phyloP scores from a whole-genome alignment of 2,888 invertebrate species.

The Bibio marci region DNA sequence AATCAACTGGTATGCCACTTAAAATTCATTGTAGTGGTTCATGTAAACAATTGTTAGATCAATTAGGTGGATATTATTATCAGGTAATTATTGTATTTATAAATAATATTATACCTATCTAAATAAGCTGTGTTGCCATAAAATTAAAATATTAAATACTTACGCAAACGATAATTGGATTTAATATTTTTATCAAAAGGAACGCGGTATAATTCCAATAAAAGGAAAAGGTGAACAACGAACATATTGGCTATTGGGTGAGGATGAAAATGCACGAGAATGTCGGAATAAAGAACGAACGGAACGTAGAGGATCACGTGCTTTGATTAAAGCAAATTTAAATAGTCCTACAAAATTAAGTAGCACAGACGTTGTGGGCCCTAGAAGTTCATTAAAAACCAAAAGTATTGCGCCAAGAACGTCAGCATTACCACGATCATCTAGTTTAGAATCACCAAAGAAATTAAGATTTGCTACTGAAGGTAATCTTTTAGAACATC shows the following conservation, averaged over 20 bases:
- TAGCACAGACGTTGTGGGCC: slow-evolving; percentile 22
- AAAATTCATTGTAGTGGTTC: slow-evolving; percentile 70
- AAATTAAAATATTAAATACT: not conserved
- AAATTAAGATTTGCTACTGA: slow-evolving; percentile 61
- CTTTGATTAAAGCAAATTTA: slow-evolving; percentile 26
- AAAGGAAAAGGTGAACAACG: slow-evolving; percentile 71
- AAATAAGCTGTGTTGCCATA: no score
- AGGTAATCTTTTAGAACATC: slow-evolving; percentile 34
- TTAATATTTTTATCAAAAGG: slow-evolving; percentile 24
- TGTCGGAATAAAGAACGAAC: slow-evolving; percentile 36
- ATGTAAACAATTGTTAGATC: slow-evolving; percentile 49
- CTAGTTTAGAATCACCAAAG: slow-evolving; percentile 71
- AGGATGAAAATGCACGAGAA: slow-evolving; percentile 43
- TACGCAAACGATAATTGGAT: not conserved
- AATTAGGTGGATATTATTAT: slow-evolving; percentile 55
- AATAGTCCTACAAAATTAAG: slow-evolving; percentile 21
- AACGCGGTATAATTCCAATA: slow-evolving; percentile 61
- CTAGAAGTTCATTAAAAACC: slow-evolving; percentile 53
- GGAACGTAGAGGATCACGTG: slow-evolving; percentile 29
- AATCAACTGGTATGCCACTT: slow-evolving; percentile 66
- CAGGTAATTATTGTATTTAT: slow-evolving; percentile 12
- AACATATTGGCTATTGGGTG: slow-evolving; percentile 71
- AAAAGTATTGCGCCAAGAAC: slow-evolving; percentile 33
- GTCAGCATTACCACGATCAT: slow-evolving; percentile 43
- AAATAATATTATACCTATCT: no score